Percentiles rank a stretch among this genome's conserved stretches.
Evolutionary conservation across 2,888 invertebrate species (phyloP).

Genomic region (Tridacna gigas): DNA sequence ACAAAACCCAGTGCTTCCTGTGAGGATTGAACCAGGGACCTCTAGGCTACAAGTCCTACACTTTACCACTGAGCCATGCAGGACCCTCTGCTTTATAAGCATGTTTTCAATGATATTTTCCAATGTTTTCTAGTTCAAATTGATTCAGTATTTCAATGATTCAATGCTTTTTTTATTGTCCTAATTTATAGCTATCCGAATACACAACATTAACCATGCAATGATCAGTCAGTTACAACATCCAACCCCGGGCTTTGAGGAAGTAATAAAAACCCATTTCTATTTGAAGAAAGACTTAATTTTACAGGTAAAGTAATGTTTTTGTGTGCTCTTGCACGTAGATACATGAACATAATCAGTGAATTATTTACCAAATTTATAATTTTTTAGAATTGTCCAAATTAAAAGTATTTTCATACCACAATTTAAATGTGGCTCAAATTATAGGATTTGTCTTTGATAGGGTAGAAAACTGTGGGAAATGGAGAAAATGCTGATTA

Average conservation of each 20-base stretch:
- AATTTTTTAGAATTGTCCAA: not conserved
- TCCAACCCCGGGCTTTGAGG: conserved; percentile 79
- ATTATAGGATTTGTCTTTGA: not conserved
- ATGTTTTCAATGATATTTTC: too few relatives aligned
- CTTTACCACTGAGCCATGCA: too few relatives aligned
- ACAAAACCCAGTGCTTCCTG: too few relatives aligned
- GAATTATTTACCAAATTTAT: not conserved
- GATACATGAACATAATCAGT: not conserved
- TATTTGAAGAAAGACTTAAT: conserved; percentile 76
- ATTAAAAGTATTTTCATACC: not conserved
- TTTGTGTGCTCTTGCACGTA: too few relatives aligned
- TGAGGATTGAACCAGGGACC: too few relatives aligned
- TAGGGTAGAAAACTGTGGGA: not conserved
- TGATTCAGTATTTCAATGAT: too few relatives aligned
- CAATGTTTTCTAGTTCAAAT: too few relatives aligned
- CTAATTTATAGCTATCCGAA: conserved; percentile 69
- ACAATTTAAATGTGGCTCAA: not conserved
- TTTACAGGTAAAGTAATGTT: conserved; percentile 67
- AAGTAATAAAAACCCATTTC: conserved; percentile 78
- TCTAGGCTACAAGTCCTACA: too few relatives aligned
- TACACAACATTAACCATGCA: conserved; percentile 80
- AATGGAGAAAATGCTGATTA: too few relatives aligned
- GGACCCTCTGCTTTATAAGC: too few relatives aligned
- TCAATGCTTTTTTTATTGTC: too few relatives aligned
- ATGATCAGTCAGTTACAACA: conserved; percentile 78